These are phyloP conservation scores for Stigmatopora argus DNA, from an alignment of 2,113 vertebrate species.

Conservation along the genomic window DNA sequence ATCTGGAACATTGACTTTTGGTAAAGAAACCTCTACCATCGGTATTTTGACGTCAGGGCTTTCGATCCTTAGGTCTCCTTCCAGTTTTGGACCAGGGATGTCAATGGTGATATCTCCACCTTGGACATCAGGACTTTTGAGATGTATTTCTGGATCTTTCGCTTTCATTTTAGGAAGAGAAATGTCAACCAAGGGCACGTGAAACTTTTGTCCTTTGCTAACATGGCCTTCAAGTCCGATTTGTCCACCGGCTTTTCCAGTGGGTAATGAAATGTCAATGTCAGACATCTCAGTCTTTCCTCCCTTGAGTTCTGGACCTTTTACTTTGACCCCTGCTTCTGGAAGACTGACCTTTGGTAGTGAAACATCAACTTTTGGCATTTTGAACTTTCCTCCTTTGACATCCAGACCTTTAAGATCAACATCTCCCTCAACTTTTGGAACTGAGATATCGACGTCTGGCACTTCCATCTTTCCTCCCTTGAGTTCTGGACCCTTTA, in stretches of 20 bases:
- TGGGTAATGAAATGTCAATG: conserved; percentile 37
- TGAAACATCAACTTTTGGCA: conserved; percentile 46
- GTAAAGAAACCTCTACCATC: conserved; percentile 40
- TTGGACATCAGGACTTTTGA: conserved; percentile 26
- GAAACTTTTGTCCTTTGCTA: too few relatives aligned
- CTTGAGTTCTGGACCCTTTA: conserved; percentile 17
- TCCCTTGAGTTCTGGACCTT: conserved; percentile 22
- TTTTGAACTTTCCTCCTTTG: conserved; percentile 43
- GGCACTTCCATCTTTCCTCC: conserved; percentile 26
- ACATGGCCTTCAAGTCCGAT: conserved; percentile 26
- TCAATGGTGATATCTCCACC: conserved; percentile 22
- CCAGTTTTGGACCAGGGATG: conserved; percentile 28
- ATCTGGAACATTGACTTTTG: conserved; percentile 39
- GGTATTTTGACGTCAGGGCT: conserved; percentile 38
- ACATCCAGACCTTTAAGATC: not conserved
- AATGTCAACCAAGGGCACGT: conserved; percentile 33
- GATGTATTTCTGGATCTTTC: conserved; percentile 27
- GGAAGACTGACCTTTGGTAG: conserved; percentile 46
- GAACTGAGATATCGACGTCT: conserved; percentile 34
- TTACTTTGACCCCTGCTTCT: conserved; percentile 14
- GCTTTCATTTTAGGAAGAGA: conserved; percentile 44
- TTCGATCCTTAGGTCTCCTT: conserved; percentile 15
- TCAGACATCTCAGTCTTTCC: conserved; percentile 41
- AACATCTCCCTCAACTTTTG: conserved; percentile 30
- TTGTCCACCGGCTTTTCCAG: conserved; percentile 32